Evolutionary conservation across 92 coral and sea anemone species (phyloP), one percentile per base, ranked within the genome.

Genomic region (Phenganax marumi): DNA sequence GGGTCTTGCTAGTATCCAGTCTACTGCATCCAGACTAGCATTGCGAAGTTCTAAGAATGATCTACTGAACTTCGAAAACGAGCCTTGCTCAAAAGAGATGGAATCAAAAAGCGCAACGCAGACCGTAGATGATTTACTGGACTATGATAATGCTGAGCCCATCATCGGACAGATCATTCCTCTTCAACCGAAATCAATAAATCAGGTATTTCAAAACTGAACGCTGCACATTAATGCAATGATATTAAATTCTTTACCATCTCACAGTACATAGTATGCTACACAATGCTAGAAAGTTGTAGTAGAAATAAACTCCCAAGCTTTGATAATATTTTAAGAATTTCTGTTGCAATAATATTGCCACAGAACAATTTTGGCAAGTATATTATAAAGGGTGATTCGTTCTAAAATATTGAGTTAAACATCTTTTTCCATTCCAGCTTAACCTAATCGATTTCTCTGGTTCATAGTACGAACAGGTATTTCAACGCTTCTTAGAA

Each of bases 111-210:
- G 23, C 10, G 58, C 70, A 23, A 14, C 70, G 2, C 82, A 58
- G 50, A 56, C 82, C 52, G 82, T 77, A 18, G 82, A 77, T 18
- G 82, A 77, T 65, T 77, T 77, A 48, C 82, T 77, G 51, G 70
- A 77, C 48, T 58, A 46, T 63, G 82, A 77, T 65, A 24, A 60
- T 48, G 19, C 68, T 10, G 82, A 19, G 1, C 19, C 71, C 1
- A 12, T 39, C 6, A 12, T 58, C 12, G 19, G 54, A 13, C 51
- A 77, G 19, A 49, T 77, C 56, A 58, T 77, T 16, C 82, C 82
- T 0, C 26, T 77, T 24, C 82, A 77, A 77, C 82, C 82, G 25
- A 13, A 60, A 33, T 56, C 82, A 46, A 51, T 77, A 7, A 8
- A 25, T 16, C 71, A 77, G 52, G 82, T 77, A 77, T 64, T 5